Percentiles rank a stretch among this genome's conserved stretches.
phyloP scores from a whole-genome alignment of 2,113 vertebrate genomes.

The Herpetotheres cachinnans region DNA sequence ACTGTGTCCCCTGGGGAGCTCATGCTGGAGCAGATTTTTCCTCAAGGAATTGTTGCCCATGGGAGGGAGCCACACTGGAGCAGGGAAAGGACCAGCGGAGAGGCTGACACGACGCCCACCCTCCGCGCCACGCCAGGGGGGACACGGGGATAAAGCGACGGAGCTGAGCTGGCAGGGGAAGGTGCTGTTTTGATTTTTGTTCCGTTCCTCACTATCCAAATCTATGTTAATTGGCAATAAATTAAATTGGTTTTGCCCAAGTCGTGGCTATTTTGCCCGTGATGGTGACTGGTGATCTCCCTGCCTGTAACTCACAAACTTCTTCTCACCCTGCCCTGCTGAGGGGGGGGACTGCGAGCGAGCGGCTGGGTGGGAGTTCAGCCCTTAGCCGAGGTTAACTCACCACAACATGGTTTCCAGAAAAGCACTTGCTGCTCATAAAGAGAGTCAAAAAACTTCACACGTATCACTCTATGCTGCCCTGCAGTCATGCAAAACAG shows the following conservation, averaged over 20 bases:
- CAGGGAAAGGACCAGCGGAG: not conserved
- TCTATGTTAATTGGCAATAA: not conserved
- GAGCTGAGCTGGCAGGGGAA: accelerated
- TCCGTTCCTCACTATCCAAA: not conserved
- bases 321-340: not conserved
- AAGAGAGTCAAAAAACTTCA: conserved; percentile 28
- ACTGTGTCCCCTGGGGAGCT: not conserved
- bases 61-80: not conserved
- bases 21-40: not conserved
- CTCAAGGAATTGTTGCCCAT: not conserved
- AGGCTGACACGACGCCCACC: too few relatives aligned
- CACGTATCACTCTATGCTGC: not conserved
- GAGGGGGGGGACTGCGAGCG: not conserved
- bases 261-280: not conserved
- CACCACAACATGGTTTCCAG: not conserved
- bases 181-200: not conserved
- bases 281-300: accelerated
- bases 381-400: not conserved
- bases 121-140: not conserved
- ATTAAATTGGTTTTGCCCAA: not conserved
- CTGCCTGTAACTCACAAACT: not conserved
- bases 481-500: not conserved
- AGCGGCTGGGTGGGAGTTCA: not conserved
- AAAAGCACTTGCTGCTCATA: conserved; percentile 8
- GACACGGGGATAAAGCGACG: not conserved